These are phyloP conservation scores for Drosophila littoralis DNA, from an alignment of 1,140 invertebrate genomes.

Conservation along the genomic window DNA sequence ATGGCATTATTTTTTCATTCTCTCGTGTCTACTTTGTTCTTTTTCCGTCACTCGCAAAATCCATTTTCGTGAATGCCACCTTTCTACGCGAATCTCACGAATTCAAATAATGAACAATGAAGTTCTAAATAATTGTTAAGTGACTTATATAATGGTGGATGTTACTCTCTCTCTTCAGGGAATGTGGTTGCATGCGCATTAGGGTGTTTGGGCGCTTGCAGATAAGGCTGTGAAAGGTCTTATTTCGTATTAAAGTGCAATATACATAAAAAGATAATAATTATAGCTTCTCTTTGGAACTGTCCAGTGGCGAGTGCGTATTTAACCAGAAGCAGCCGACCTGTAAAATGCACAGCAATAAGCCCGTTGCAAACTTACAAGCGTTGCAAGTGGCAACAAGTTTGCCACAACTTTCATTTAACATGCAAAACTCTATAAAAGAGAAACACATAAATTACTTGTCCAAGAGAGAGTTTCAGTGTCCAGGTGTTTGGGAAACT, in stretches of 20 bases:
- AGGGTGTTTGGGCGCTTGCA: background rate
- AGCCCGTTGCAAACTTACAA: constrained; percentile 30
- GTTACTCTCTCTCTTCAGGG: no score
- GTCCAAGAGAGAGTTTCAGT: constrained; percentile 23
- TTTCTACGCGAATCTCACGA: background rate
- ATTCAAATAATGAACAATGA: background rate
- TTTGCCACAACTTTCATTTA: constrained; percentile 37
- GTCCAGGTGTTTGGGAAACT: constrained; percentile 7
- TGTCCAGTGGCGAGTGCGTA: constrained; percentile 6
- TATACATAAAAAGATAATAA: constrained; percentile 23
- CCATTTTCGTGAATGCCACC: background rate
- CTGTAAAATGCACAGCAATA: constrained; percentile 16
- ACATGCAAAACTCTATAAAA: constrained; percentile 44
- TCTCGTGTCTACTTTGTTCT: background rate
- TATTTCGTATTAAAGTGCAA: background rate
- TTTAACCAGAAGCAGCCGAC: constrained; percentile 11
- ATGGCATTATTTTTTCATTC: no score
- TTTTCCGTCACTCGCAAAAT: background rate
- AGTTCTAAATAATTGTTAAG: no score
- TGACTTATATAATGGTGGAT: no score
- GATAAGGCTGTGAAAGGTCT: background rate
- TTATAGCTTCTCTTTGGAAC: constrained; percentile 8
- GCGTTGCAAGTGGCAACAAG: constrained; percentile 42
- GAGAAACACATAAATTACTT: constrained; percentile 41
- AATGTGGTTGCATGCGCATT: no score